Evolutionary conservation across 2,113 vertebrate species (phyloP).

Genomic region (Siphamia tubifer): DNA sequence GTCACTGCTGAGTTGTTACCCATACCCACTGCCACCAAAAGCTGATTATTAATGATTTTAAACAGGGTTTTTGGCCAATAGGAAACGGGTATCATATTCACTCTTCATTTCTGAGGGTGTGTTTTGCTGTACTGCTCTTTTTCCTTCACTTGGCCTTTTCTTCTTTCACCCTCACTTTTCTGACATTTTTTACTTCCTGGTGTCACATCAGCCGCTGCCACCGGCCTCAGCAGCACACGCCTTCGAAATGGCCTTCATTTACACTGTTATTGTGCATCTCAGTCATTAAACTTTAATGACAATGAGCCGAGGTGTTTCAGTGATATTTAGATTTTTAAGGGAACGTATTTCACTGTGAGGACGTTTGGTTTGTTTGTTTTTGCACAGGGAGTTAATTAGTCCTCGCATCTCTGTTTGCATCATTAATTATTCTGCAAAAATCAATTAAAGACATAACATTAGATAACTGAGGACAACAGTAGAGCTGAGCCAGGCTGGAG

Average conservation of each 20-base stretch:
- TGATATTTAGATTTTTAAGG: neutral
- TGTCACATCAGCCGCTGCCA: neutral
- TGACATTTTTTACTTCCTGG: neutral
- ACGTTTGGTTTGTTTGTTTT: neutral
- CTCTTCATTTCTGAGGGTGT: too few species aligned
- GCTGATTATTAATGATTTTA: too few species aligned
- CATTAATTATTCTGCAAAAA: constrained; percentile 25
- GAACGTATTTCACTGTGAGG: neutral
- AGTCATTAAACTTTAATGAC: neutral
- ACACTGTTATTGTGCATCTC: neutral
- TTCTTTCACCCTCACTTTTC: constrained; percentile 17
- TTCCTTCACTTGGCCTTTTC: constrained; percentile 15
- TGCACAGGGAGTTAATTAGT: neutral
- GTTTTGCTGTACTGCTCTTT: too few species aligned
- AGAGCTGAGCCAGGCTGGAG: neutral
- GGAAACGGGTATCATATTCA: too few species aligned
- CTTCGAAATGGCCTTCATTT: neutral
- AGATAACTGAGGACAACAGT: neutral
- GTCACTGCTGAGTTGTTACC: too few species aligned
- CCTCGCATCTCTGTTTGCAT: neutral
- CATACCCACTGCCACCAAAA: too few species aligned
- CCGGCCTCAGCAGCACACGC: neutral
- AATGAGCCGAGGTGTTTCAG: neutral
- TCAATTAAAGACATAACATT: neutral
- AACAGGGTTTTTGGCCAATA: too few species aligned